Conservation (phyloP, 2,888 invertebrate genomes). For the Lasioglossum pauxillum region DNA sequence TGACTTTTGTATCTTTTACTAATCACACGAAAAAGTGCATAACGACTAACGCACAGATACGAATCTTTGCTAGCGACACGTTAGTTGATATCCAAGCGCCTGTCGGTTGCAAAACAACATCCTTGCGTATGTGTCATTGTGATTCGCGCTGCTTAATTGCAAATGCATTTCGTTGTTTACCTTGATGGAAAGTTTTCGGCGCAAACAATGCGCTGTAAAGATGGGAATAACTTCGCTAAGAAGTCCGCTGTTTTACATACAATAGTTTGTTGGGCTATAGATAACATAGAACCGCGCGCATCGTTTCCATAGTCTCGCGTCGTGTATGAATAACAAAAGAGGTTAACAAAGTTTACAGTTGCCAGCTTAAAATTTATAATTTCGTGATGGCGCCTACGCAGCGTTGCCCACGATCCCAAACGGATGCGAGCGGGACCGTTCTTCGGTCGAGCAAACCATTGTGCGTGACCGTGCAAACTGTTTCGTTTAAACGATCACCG, state of each 20-base stretch:
- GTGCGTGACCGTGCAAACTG: conserved; percentile 14
- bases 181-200: conserved; percentile 12
- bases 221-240: conserved; percentile 56
- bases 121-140: background rate
- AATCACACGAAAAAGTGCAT: background rate
- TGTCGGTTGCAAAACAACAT: background rate
- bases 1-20: conserved; percentile 14
- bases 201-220: conserved; percentile 33
- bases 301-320: conserved; percentile 46
- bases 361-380: conserved; percentile 65
- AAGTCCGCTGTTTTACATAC: conserved; percentile 65
- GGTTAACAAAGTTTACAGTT: conserved; percentile 54
- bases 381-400: conserved; percentile 43
- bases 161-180: background rate
- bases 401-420: conserved; percentile 15
- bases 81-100: background rate
- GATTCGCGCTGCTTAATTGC: background rate
- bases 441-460: conserved; percentile 17
- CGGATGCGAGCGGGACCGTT: conserved; percentile 10
- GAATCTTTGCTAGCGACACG: background rate
- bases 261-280: conserved; percentile 63
- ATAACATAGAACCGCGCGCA: conserved; percentile 40
- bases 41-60: background rate
- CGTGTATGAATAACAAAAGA: conserved; percentile 46
- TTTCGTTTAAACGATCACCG: conserved; percentile 5